These are phyloP conservation scores for Dexiosoma caninum DNA, from an alignment of 2,888 invertebrate genomes.

Conservation along the genomic window DNA sequence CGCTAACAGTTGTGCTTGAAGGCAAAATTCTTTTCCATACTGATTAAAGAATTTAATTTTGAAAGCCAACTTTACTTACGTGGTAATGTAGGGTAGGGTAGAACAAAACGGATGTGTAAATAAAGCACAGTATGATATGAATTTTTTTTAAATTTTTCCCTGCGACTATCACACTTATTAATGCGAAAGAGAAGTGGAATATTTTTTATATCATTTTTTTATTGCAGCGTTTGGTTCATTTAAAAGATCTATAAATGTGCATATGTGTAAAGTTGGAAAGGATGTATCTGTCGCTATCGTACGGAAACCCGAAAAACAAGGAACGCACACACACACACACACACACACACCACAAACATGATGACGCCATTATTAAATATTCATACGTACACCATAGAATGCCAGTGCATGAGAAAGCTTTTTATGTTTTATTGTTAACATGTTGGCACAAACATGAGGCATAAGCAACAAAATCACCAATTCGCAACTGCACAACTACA, in stretches of 20 bases:
- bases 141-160: conserved; percentile 12
- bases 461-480: conserved; percentile 4
- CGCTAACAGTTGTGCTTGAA: not conserved
- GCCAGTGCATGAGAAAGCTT: conserved; percentile 58
- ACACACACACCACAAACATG: conserved; percentile 13
- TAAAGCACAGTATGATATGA: conserved; percentile 37
- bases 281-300: conserved; percentile 42
- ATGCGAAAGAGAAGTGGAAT: conserved; percentile 42
- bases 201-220: not conserved
- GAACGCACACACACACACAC: not conserved
- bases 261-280: not conserved
- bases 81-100: not conserved
- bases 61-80: not conserved
- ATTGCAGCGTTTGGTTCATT: conserved; percentile 10
- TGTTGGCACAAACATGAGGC: conserved; percentile 24
- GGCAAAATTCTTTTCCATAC: not conserved
- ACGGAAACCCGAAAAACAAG: conserved; percentile 26
- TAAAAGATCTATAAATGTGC: conserved; percentile 26
- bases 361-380: conserved; percentile 73
- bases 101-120: conserved; percentile 17
- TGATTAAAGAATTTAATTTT: not conserved
- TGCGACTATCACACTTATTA: conserved; percentile 7
- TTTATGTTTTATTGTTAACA: conserved; percentile 69
- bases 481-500: not conserved
- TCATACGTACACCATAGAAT: conserved; percentile 72